Evolutionary conservation across 2,113 vertebrate genomes (phyloP).

Genomic region (Pagrus major): DNA sequence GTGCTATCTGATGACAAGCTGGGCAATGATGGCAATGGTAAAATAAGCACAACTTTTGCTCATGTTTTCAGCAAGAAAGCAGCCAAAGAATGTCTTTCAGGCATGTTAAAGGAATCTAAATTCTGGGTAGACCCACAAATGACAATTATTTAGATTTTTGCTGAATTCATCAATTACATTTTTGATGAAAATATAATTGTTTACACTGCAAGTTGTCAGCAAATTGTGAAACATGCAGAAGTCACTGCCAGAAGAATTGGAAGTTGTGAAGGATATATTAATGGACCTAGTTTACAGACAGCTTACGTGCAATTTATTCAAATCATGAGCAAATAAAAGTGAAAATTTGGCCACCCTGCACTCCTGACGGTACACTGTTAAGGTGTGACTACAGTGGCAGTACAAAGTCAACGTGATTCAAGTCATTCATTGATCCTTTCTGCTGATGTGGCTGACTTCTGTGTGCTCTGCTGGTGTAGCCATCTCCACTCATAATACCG

Average conservation of each 20-base stretch:
- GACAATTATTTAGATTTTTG: background rate
- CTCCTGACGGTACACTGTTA: background rate
- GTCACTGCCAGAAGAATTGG: background rate
- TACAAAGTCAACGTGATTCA: constrained; percentile 33
- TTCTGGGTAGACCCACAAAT: background rate
- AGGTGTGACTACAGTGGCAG: constrained; percentile 5
- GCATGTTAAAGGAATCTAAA: background rate
- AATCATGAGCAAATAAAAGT: background rate
- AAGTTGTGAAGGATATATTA: no score
- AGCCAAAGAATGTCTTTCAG: background rate
- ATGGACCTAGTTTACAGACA: background rate
- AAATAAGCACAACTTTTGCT: background rate
- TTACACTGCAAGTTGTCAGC: background rate
- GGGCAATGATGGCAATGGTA: background rate
- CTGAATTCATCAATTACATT: background rate
- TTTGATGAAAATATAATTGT: background rate
- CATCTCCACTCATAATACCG: background rate
- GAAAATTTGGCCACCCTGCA: background rate
- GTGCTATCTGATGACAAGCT: background rate
- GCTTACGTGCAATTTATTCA: background rate
- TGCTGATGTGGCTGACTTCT: constrained; percentile 60
- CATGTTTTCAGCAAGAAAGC: background rate
- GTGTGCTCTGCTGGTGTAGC: background rate
- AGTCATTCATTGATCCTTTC: constrained; percentile 26
- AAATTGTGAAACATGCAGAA: background rate